These are phyloP conservation scores for Nothoprocta pentlandii DNA, from an alignment of 2,113 vertebrate species.

Conservation along the genomic window DNA sequence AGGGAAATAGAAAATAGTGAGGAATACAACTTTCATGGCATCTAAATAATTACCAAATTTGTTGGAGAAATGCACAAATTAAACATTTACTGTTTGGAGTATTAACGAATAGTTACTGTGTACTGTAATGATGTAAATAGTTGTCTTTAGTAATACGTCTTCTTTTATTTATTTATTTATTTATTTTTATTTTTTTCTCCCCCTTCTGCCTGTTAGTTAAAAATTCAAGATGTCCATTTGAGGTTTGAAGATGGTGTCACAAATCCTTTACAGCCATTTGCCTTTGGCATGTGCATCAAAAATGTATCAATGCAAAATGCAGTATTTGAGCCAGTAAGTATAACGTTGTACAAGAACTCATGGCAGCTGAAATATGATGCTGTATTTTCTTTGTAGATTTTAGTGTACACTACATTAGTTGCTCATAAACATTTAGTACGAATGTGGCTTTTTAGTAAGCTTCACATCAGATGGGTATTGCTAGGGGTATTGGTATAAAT, in stretches of 20 bases:
- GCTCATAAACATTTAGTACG: neutral
- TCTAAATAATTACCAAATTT: neutral
- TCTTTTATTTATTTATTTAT: neutral
- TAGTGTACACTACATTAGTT: neutral
- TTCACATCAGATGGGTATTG: neutral
- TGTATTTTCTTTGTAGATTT: neutral
- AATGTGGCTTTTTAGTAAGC: neutral
- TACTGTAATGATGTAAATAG: neutral
- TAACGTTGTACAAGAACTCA: neutral
- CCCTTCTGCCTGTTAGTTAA: conserved; percentile 81
- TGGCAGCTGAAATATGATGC: neutral
- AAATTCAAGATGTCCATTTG: conserved; percentile 95
- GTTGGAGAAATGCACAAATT: neutral
- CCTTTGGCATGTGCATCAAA: conserved; percentile 95
- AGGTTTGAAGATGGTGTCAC: conserved; percentile 94
- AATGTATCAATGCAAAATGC: conserved; percentile 95
- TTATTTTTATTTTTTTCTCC: neutral
- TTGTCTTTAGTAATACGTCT: neutral
- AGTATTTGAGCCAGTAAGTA: conserved; percentile 87
- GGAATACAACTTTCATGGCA: neutral
- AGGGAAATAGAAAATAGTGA: neutral
- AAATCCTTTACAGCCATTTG: conserved; percentile 87
- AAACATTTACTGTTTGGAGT: neutral
- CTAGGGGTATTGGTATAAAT: neutral
- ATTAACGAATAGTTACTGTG: neutral